These are phyloP conservation scores for Eubasilissa regina DNA, from an alignment of 1,140 invertebrate species.

Conservation along the genomic window DNA sequence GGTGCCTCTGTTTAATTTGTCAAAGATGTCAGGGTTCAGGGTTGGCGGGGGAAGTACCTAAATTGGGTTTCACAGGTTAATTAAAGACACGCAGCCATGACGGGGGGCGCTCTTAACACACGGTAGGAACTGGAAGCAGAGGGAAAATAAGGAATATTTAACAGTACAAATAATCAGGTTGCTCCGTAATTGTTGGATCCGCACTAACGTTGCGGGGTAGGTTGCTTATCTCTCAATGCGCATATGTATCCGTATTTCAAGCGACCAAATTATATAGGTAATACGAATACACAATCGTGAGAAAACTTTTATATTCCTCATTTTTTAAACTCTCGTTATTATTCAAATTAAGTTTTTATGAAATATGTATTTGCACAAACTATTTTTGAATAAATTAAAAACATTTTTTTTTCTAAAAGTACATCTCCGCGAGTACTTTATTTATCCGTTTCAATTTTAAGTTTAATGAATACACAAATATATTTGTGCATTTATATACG, in stretches of 20 bases:
- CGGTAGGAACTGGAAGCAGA: neutral
- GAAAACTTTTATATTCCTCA: no score
- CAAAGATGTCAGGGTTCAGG: neutral
- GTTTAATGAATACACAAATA: no score
- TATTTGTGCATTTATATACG: no score
- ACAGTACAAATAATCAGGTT: constrained; percentile 18
- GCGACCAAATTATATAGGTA: no score
- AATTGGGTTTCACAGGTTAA: constrained; percentile 38
- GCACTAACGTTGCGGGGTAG: neutral
- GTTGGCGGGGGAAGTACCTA: neutral
- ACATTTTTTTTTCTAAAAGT: no score
- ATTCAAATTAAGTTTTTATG: no score
- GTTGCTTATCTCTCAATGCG: constrained; percentile 3
- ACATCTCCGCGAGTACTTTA: no score
- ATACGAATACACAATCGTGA: no score
- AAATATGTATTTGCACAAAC: no score
- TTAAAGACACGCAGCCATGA: constrained; percentile 19
- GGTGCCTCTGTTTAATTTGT: constrained; percentile 27
- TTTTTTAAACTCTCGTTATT: no score
- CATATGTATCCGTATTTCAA: neutral
- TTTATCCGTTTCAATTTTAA: no score
- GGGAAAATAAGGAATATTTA: constrained; percentile 12
- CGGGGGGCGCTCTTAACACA: constrained; percentile 17
- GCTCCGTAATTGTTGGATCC: constrained; percentile 22
- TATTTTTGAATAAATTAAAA: no score